Percentiles rank a stretch among this genome's conserved stretches.
phyloP scores from a whole-genome alignment of 2,797 vertebrate genomes.

The Glyptemys insculpta region DNA sequence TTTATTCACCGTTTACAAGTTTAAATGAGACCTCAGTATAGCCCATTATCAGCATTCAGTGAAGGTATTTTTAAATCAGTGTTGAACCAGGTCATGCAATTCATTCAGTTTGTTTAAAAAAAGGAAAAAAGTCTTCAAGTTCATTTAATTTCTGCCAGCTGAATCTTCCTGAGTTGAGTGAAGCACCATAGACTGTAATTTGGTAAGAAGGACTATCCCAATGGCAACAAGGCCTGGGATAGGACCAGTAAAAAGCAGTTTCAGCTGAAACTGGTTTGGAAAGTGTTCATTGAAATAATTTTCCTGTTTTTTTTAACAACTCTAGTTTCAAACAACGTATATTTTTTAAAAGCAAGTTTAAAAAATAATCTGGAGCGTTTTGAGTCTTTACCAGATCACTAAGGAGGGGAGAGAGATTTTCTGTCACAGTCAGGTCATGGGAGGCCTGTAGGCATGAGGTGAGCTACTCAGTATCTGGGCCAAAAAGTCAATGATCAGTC shows the following conservation, averaged over 20 bases:
- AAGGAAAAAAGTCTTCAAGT: conserved; percentile 2
- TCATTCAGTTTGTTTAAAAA: not conserved
- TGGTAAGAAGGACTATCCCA: not conserved
- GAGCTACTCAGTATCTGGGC: not conserved
- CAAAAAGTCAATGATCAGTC: not conserved
- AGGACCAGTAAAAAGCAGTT: conserved; percentile 36
- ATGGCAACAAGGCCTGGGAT: conserved; percentile 24
- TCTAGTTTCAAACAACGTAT: not conserved
- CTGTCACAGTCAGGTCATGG: not conserved
- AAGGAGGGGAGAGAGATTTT: not conserved
- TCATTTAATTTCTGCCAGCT: conserved; percentile 22
- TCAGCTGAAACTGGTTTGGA: conserved; percentile 15
- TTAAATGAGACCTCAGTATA: conserved; percentile 35
- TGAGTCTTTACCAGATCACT: not conserved
- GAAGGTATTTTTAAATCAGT: not conserved
- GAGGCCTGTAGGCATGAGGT: not conserved
- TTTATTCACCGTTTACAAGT: conserved; percentile 25
- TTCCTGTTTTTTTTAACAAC: not conserved
- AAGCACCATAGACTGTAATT: not conserved
- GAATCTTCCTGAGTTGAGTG: not conserved
- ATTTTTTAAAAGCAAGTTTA: conserved; percentile 18
- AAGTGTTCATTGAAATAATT: not conserved
- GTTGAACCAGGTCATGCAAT: not conserved
- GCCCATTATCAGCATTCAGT: conserved; percentile 7
- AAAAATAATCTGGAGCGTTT: not conserved